These are phyloP conservation scores for Nomada lathburiana DNA, from an alignment of 2,888 invertebrate species.

Conservation along the genomic window DNA sequence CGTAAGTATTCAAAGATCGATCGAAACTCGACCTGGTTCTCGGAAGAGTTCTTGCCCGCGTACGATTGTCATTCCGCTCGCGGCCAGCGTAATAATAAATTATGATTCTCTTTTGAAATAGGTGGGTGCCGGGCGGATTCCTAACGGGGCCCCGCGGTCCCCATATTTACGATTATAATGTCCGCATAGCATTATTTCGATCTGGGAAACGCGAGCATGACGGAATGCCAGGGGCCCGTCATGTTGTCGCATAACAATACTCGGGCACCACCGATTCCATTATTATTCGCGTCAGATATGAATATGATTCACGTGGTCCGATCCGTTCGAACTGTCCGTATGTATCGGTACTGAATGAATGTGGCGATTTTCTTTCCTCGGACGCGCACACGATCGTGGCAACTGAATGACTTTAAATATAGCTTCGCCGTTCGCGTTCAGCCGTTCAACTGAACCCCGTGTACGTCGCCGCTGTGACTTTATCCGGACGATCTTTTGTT, in stretches of 20 bases:
- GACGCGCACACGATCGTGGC: not conserved
- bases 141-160: slow-evolving; percentile 77
- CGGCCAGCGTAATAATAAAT: slow-evolving; percentile 78
- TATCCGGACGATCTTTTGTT: too few relatives aligned
- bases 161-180: slow-evolving; percentile 83
- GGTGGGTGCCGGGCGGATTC: slow-evolving; percentile 78
- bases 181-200: slow-evolving; percentile 83
- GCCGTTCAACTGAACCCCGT: too few relatives aligned
- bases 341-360: slow-evolving; percentile 19
- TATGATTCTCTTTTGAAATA: slow-evolving; percentile 78
- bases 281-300: slow-evolving; percentile 80
- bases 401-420: not conserved
- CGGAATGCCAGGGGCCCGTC: slow-evolving; percentile 80
- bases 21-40: slow-evolving; percentile 70
- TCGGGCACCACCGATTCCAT: slow-evolving; percentile 61
- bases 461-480: too few relatives aligned
- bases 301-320: slow-evolving; percentile 72
- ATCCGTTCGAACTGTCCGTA: slow-evolving; percentile 3
- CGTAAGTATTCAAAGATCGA: slow-evolving; percentile 72
- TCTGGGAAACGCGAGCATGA: slow-evolving; percentile 84
- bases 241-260: slow-evolving; percentile 76
- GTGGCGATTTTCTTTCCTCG: slow-evolving; percentile 14
- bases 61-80: slow-evolving; percentile 76
- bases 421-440: not conserved
- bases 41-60: slow-evolving; percentile 49